Base-by-base conservation (phyloP, 2,113 vertebrate species). In the Rhagologus leucostigma region DNA sequence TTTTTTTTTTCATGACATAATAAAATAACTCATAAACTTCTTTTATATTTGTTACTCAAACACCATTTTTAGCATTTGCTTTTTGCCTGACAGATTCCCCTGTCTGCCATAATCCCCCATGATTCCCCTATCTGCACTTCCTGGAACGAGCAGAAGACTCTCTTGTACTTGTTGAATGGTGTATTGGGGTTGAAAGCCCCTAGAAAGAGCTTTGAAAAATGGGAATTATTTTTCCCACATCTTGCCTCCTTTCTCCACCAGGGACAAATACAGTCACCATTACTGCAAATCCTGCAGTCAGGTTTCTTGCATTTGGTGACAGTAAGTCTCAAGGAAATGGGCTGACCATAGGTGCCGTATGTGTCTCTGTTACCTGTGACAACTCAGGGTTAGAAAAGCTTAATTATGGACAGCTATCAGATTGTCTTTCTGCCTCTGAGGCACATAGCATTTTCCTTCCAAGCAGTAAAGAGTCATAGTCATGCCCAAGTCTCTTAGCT, bases 341-440 rank as follows among this genome's bases (percentile, higher is more conserved):
- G 24, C 60, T 3, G 4, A 82, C 23, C 6, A 24, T 6, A 46
- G 13, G 2, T 64, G 13, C 30, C 1, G 1, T 32, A 21, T 8
- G 3, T n/a, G 6, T 46, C 22, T 30, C n/a, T 57, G 33, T 64
- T 67, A 78, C 39, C 27, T 75, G 21, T 41, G 24, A 39, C 7
- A 62, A 55, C 7, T 35, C 16, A 59, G 19, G 4, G 10, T 78
- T 75, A 39, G 23, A 64, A 84, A 91, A 81, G 11, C 19, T 35
- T 35, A 27, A 41, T 42, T 50, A 59, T 37, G 27, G 65, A 29
- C 9, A 78, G 17, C 17, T 46, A 3, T 64, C 37, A 70, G 18
- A 29, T 60, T 87, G 24, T 49, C 37, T 53, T 74, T 81, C 50
- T 86, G 5, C 16, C 50, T 90, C 27, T 49, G 44, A 56, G 44